Evolutionary conservation across 2,113 vertebrate genomes (phyloP).

Genomic region (Aegotheles bennettii): DNA sequence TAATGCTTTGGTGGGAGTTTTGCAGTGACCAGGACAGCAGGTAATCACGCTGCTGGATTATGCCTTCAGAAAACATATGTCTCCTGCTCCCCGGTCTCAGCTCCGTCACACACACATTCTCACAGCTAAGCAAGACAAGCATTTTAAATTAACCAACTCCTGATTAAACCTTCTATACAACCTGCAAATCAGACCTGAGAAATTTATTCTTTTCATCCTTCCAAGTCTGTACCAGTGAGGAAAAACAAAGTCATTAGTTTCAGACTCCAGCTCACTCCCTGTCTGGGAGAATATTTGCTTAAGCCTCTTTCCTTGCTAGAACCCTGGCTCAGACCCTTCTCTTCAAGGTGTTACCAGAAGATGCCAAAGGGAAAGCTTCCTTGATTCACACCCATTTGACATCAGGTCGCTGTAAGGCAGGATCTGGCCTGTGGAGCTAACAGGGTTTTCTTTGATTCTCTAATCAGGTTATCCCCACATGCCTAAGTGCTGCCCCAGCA

Average conservation of each 20-base stretch:
- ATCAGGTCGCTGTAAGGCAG: slow-evolving; percentile 35
- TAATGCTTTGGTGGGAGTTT: neutral
- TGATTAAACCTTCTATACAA: neutral
- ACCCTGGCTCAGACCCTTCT: slow-evolving; percentile 27
- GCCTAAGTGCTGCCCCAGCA: slow-evolving; percentile 24
- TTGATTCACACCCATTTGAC: slow-evolving; percentile 47
- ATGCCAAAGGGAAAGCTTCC: slow-evolving; percentile 42
- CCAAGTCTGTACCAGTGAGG: neutral
- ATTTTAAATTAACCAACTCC: neutral
- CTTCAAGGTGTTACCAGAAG: slow-evolving; percentile 48
- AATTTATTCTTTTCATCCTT: slow-evolving; percentile 41
- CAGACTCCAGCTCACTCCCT: slow-evolving; percentile 54
- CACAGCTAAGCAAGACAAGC: neutral
- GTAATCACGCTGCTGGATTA: neutral
- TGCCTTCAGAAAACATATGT: neutral
- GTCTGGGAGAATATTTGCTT: slow-evolving; percentile 57
- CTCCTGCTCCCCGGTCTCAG: neutral
- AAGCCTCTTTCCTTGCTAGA: slow-evolving; percentile 21
- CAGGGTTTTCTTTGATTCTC: slow-evolving; percentile 37
- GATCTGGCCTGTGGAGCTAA: slow-evolving; percentile 41
- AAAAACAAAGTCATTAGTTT: slow-evolving; percentile 60
- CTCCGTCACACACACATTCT: neutral
- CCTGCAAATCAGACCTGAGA: slow-evolving; percentile 18
- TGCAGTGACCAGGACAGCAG: neutral
- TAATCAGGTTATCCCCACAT: slow-evolving; percentile 54